Evolutionary conservation across 2,113 vertebrate species (phyloP), one percentile per base, ranked within the genome.

Genomic region (Chiloscyllium plagiosum): DNA sequence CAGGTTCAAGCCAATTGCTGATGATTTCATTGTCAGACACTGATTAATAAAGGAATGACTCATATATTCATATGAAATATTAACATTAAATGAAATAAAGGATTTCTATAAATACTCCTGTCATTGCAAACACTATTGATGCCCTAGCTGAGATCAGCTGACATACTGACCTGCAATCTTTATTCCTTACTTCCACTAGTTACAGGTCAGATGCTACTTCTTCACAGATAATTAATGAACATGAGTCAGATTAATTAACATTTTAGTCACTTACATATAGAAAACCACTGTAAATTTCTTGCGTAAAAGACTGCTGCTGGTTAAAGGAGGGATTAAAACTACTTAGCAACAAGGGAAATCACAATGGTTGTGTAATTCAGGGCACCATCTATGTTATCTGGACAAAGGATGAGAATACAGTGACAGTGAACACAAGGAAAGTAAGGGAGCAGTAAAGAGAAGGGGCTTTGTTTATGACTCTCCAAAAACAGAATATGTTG

Each of bases 1-100:
- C 78, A 42, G 78, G 78, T 33, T 42, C n/a, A 83, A 83, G n/a
- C 78, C 13, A 37, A 37, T 83, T 17, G 78, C 15, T 83, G 37
- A 83, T 83, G 78, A 42, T 83, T 83, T 83, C 78, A 83, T 19
- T 83, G 15, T 83, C 78, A 37, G 78, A 42, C n/a, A 42, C 78
- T 83, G 78, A 83, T 83, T 83, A 83, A 83, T 80, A 83, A 83
- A 12, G 78, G n/a, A n/a, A 42, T 83, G 78, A 83, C 13, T 42
- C 78, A 83, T 42, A 80, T 80, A 83, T 83, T 83, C 13, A 83
- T 83, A 83, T 83, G 78, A 83, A 83, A 83, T 83, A 83, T 83
- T 83, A 83, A 83, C n/a, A 83, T 37, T 83, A 13, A 42, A n/a
- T 83, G 78, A 83, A 83, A 37, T 83, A 83, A 83, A 83, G n/a